Evolutionary conservation across 2,888 invertebrate species (phyloP).

Genomic region (Metopia argyrocephala): DNA sequence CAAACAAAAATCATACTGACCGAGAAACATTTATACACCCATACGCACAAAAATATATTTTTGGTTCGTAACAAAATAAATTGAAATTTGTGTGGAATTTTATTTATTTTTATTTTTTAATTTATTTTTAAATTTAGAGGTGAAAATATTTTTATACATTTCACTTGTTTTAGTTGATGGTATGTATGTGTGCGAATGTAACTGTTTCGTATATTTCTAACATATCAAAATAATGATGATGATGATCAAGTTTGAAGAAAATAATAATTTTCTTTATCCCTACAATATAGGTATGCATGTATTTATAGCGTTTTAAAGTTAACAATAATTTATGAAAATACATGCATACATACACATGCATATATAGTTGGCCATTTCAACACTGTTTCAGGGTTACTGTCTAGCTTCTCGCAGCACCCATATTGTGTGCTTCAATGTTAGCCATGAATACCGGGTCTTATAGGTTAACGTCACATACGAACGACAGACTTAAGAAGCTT

Average conservation of each 20-base stretch:
- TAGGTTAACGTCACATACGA: too few relatives aligned
- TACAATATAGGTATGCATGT: too few relatives aligned
- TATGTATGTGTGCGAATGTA: not conserved
- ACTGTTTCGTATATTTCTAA: not conserved
- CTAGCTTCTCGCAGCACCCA: too few relatives aligned
- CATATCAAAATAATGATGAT: slow-evolving; percentile 6
- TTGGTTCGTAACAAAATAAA: not conserved
- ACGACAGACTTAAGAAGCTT: too few relatives aligned
- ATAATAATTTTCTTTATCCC: not conserved
- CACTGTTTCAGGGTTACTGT: too few relatives aligned
- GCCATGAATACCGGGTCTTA: too few relatives aligned
- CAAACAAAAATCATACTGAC: slow-evolving; percentile 45
- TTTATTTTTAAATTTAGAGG: slow-evolving; percentile 31
- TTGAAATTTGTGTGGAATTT: not conserved
- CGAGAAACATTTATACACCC: slow-evolving; percentile 42
- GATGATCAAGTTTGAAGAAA: not conserved
- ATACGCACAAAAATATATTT: not conserved
- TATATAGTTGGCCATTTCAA: too few relatives aligned
- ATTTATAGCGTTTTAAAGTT: too few relatives aligned
- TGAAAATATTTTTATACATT: slow-evolving; percentile 26
- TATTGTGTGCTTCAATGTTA: too few relatives aligned
- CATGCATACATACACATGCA: too few relatives aligned
- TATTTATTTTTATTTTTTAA: not conserved
- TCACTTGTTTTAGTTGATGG: not conserved
- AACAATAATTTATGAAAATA: too few relatives aligned